Evolutionary conservation across 2,797 vertebrate species (phyloP).

Genomic region (Cheirogaleus major): DNA sequence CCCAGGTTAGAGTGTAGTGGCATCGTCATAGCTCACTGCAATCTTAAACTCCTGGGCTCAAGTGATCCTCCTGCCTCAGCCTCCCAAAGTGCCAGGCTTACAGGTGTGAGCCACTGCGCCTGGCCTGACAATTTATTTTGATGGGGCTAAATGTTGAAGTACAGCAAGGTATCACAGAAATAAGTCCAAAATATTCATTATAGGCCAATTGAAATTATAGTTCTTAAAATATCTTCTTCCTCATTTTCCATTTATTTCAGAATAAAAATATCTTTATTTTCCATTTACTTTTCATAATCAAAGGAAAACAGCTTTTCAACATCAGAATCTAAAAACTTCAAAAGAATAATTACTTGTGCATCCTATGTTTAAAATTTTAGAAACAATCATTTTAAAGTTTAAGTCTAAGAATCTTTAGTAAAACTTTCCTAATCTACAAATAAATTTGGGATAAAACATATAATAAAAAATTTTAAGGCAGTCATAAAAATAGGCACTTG

Average conservation of each 20-base stretch:
- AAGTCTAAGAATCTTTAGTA: constrained; percentile 30
- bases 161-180: not conserved
- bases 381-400: constrained; percentile 26
- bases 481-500: constrained; percentile 40
- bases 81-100: not conserved
- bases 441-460: constrained; percentile 24
- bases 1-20: not conserved
- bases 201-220: not conserved
- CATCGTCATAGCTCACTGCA: not conserved
- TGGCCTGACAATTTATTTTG: not conserved
- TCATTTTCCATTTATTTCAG: constrained; percentile 8
- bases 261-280: constrained; percentile 39
- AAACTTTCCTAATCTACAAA: not conserved
- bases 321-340: not conserved
- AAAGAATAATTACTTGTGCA: not conserved
- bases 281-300: constrained; percentile 48
- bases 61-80: not conserved
- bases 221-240: constrained; percentile 40
- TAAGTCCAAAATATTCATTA: not conserved
- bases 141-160: not conserved
- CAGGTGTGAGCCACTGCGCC: not conserved
- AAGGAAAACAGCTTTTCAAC: constrained; percentile 20
- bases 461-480: constrained; percentile 19
- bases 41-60: not conserved
- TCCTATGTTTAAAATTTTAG: constrained; percentile 34